Evolutionary conservation across 2,113 vertebrate species (phyloP).

Genomic region (Gadus chalcogrammus): DNA sequence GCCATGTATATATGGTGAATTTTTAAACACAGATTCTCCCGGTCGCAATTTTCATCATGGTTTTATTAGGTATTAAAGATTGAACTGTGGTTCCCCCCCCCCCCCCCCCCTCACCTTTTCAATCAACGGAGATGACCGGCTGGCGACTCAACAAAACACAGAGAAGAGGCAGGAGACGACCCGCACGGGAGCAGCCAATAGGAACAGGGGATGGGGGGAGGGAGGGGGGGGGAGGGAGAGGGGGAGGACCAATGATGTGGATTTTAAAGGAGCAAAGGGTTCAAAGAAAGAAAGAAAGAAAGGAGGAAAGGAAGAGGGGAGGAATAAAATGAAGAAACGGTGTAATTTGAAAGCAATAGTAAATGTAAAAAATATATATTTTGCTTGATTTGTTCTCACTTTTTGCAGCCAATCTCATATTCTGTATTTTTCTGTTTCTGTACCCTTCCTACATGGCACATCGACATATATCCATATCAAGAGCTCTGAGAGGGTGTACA

Average conservation of each 20-base stretch:
- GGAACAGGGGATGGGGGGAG: background rate
- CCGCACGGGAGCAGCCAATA: background rate
- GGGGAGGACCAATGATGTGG: background rate
- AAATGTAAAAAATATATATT: no score
- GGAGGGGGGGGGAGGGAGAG: no score
- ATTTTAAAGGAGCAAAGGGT: background rate
- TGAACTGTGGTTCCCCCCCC: slow-evolving; percentile 17
- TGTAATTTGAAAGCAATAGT: background rate
- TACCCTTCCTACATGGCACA: no score
- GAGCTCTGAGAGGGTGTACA: no score
- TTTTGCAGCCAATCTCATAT: no score
- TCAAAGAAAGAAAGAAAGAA: no score
- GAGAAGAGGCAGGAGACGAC: background rate
- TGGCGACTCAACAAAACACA: background rate
- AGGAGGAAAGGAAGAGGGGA: background rate
- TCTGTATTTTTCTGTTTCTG: no score
- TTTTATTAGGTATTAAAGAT: slow-evolving; percentile 58
- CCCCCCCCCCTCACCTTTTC: background rate
- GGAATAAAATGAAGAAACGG: background rate
- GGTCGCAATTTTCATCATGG: slow-evolving; percentile 56
- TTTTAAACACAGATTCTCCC: slow-evolving; percentile 53
- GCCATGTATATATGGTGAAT: slow-evolving; percentile 53
- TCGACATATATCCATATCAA: no score
- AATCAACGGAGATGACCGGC: background rate
- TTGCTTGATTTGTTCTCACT: no score